phyloP scores from a whole-genome alignment of 2,113 vertebrate genomes.

The Ctenodactylus gundi region DNA sequence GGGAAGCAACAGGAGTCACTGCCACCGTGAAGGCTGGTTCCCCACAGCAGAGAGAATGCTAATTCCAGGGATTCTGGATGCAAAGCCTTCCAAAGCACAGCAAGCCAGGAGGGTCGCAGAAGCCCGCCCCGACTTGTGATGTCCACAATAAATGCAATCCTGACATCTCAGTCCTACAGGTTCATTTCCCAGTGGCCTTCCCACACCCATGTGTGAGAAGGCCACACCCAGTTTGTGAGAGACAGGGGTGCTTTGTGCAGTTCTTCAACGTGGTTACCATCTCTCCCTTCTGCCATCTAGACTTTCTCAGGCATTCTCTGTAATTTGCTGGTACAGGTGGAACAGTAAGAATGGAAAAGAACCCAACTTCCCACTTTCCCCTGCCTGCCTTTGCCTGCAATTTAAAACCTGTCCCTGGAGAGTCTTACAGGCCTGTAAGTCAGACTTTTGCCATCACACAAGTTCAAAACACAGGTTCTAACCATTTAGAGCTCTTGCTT shows the following conservation, averaged over 20 bases:
- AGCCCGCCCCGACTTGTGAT: neutral
- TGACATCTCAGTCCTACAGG: neutral
- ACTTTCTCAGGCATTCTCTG: neutral
- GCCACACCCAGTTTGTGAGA: neutral
- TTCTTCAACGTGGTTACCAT: neutral
- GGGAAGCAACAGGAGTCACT: neutral
- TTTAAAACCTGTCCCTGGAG: neutral
- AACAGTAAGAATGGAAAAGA: neutral
- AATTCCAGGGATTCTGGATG: neutral
- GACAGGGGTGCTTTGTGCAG: neutral
- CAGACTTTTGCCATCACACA: neutral
- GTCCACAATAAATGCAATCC: neutral
- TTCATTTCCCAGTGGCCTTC: neutral
- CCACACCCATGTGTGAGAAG: neutral
- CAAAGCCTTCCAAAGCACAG: accelerated
- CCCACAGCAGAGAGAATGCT: neutral
- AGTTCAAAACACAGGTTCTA: neutral
- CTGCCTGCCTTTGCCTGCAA: neutral
- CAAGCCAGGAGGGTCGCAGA: neutral
- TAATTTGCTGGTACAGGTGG: neutral
- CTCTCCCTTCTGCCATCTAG: neutral
- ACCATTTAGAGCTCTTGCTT: neutral
- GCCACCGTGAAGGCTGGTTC: neutral
- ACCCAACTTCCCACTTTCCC: neutral
- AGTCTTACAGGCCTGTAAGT: neutral